These are phyloP conservation scores for Mellivora capensis DNA, from an alignment of 2,113 vertebrate genomes.

Conservation along the genomic window DNA sequence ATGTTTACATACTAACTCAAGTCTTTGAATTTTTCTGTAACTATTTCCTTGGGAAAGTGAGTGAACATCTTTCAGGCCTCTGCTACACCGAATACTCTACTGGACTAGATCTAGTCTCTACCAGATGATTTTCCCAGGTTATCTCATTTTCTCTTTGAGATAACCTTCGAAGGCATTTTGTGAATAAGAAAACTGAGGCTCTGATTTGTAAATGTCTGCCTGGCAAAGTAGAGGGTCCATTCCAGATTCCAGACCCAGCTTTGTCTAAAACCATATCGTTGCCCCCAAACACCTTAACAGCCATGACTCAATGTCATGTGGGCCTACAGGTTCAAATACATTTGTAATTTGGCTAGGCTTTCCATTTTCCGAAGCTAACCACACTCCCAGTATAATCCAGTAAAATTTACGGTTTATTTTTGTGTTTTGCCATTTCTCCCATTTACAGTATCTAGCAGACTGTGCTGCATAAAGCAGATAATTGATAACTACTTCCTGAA, in stretches of 20 bases:
- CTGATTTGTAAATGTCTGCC: neutral
- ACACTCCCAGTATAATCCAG: neutral
- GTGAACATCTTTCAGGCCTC: neutral
- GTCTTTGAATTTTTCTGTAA: slow-evolving; percentile 13
- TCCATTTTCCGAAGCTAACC: neutral
- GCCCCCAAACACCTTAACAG: neutral
- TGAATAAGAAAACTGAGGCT: neutral
- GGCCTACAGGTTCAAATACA: neutral
- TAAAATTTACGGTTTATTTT: neutral
- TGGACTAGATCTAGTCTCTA: neutral
- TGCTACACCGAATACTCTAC: neutral
- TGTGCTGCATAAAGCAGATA: neutral
- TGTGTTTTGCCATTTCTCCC: neutral
- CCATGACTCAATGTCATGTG: neutral
- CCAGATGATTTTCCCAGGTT: neutral
- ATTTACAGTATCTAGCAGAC: neutral
- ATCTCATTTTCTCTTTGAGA: neutral
- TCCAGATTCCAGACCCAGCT: neutral
- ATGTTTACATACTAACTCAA: neutral
- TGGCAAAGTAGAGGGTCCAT: neutral
- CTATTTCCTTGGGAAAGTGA: neutral
- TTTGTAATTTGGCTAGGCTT: neutral
- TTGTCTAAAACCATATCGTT: neutral
- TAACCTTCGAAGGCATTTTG: neutral
- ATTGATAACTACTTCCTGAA: neutral